phyloP scores from a whole-genome alignment of 2,113 vertebrate species.

The Arothron firmamentum region DNA sequence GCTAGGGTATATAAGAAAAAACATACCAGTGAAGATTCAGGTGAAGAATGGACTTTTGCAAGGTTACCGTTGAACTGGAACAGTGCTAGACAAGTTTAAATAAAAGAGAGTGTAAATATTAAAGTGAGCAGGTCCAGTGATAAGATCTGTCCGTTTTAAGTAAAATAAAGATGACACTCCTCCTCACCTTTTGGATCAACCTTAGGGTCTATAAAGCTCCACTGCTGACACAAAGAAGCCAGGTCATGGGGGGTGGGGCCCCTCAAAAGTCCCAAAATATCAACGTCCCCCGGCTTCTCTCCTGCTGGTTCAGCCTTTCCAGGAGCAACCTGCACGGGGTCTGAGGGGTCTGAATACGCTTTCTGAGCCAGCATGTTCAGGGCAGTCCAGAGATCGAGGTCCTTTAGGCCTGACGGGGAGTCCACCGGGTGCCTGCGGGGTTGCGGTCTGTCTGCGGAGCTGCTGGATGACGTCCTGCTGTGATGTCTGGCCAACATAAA shows the following conservation, averaged over 20 bases:
- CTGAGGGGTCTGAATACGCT: constrained; percentile 57
- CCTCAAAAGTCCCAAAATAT: constrained; percentile 87
- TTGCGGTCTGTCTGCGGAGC: constrained; percentile 36
- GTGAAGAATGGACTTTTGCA: constrained; percentile 82
- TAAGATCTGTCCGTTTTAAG: background rate
- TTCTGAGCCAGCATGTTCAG: constrained; percentile 68
- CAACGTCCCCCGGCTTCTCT: constrained; percentile 80
- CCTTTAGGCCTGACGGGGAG: constrained; percentile 46
- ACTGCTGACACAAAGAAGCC: constrained; percentile 88
- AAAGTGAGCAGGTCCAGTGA: background rate
- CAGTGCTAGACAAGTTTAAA: constrained; percentile 81
- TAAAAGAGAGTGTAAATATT: background rate
- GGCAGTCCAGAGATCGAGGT: constrained; percentile 65
- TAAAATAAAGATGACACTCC: background rate
- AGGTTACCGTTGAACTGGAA: constrained; percentile 85
- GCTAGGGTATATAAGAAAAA: constrained; percentile 2
- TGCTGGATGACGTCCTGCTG: constrained; percentile 46
- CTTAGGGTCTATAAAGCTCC: constrained; percentile 80
- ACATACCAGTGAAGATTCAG: constrained; percentile 88
- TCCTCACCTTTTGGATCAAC: constrained; percentile 85
- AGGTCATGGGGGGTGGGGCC: constrained; percentile 90
- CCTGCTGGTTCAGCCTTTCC: constrained; percentile 76
- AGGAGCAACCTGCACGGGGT: constrained; percentile 49
- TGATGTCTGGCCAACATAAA: constrained; percentile 78
- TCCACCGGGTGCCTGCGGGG: constrained; percentile 54